Percentiles rank a stretch among this genome's conserved stretches.
Conservation (phyloP, 1,140 invertebrate genomes). For the fruit fly (Drosophila melanogaster) region Release_6_plus_ISO1_MT NT_033779.5:17081001-17081500, state of each 20-base stretch:
- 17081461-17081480: slow-evolving; percentile 4
- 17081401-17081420: slow-evolving; percentile 61
- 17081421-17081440: slow-evolving; percentile 83
- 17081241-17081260: slow-evolving; percentile 72
- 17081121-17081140: background rate
- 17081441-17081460: slow-evolving; percentile 74
- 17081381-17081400: slow-evolving; percentile 59
- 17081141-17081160: background rate
- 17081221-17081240: slow-evolving; percentile 81
- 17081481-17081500: slow-evolving; percentile 21
- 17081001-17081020: background rate
- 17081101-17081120: no score
- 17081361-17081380: slow-evolving; percentile 76
- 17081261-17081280: slow-evolving; percentile 82
- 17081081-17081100: no score
- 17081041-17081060: no score
- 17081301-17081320: slow-evolving; percentile 27
- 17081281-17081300: slow-evolving; percentile 54
- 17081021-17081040: no score
- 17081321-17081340: slow-evolving; percentile 39
- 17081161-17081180: slow-evolving; percentile 8
- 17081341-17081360: slow-evolving; percentile 65
- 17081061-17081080: no score
- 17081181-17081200: slow-evolving; percentile 7
- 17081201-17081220: slow-evolving; percentile 79